Evolutionary conservation across 1,140 invertebrate species (phyloP), one percentile per base, ranked within the genome.

Genomic region (Drosophila navojoa): DNA sequence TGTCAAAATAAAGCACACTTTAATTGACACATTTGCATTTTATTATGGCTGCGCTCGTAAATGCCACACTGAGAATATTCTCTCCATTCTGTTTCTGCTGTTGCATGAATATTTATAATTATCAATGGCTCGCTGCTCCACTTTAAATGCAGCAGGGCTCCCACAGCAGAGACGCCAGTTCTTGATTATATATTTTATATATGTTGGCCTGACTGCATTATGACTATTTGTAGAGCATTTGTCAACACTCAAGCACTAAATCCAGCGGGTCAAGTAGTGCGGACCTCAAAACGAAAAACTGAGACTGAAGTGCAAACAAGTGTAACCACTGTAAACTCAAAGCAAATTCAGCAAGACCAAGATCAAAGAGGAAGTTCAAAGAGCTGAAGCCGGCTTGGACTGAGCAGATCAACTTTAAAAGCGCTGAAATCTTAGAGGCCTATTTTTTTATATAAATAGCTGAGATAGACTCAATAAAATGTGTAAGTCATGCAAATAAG

Each of bases 21-120:
- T 87, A 87, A 87, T 87, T 87, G 82, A 87, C 86, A 87, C 82
- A 87, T 87, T 87, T 87, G 84, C 82, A 87, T 87, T 82, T 82
- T 77, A 82, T 86, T 85, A 77, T 77, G 50, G 58, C 45, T 32
- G 42, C 54, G 47, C 45, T 60, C 42, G 61, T 58, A 72, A 69
- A 73, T 80, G 69, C 81, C 62, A 67, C 76, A 54, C 64, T 74
- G 81, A 60, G 47, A 62, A 70, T 60, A 62, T 68, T 60, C 64
- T 53, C 19, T 71, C 50, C 47, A 35, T 53, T 47, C 22, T 60
- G 45, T 47, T 27, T 50, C 38, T 22, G 35, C 15, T 3, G 60
- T 50, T 61, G 62, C 76, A 79, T 85, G 80, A 84, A 81, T 86
- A 85, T 81, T 85, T 85, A 80, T 77, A 75, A 80, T 74, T 73